A percentile compares a stretch with the other conserved stretches of the same genome.
Evolutionary conservation across 2,888 invertebrate species (phyloP).

Genomic region (Bugulina stolonifera): DNA sequence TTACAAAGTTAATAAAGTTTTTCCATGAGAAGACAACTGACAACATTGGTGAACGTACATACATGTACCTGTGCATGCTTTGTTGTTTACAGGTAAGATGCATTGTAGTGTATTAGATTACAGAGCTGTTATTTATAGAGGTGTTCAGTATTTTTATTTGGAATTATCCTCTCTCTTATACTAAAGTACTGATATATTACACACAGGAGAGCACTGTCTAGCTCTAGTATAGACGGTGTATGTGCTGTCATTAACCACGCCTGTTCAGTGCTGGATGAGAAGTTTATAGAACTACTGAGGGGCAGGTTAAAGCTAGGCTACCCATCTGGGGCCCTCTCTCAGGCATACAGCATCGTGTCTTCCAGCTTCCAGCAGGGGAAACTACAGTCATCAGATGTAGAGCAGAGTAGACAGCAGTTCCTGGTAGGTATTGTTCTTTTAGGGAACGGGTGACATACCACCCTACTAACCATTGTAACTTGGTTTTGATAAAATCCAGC

Average conservation of each 20-base stretch:
- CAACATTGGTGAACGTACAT: no score
- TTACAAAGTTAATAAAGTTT: no score
- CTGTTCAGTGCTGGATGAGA: conserved; percentile 76
- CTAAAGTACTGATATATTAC: conserved; percentile 2
- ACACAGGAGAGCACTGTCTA: conserved; percentile 76
- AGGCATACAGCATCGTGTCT: conserved; percentile 77
- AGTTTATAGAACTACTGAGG: conserved; percentile 69
- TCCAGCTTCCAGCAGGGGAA: conserved; percentile 73
- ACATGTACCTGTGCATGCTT: no score
- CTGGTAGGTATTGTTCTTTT: conserved; percentile 64
- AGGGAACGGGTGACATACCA: no score
- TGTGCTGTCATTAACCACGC: conserved; percentile 95
- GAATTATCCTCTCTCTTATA: no score
- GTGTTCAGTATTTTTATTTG: no score
- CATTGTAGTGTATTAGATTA: no score
- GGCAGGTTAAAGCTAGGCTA: conserved; percentile 71
- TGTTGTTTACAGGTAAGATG: no score
- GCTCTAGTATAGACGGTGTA: conserved; percentile 86
- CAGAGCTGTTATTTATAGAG: no score
- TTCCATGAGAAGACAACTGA: no score
- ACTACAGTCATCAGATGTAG: conserved; percentile 64
- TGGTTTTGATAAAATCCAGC: no score
- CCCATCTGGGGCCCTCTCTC: conserved; percentile 58
- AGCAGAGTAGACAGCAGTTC: conserved; percentile 62
- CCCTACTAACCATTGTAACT: no score